Conservation (phyloP, 1,140 invertebrate species). For the Leptinotarsa defecta region DNA sequence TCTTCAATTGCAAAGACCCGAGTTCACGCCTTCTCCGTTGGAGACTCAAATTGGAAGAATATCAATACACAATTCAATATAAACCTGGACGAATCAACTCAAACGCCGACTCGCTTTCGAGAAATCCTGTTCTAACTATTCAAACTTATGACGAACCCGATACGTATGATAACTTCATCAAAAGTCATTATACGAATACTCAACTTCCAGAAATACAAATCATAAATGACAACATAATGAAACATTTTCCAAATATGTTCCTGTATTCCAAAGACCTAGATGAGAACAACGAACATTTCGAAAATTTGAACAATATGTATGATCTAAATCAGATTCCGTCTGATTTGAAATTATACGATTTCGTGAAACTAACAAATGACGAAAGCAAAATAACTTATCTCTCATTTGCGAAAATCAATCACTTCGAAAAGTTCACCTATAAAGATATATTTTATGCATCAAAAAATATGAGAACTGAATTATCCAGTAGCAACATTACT, state of each 20-base stretch:
- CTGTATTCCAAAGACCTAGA: slow-evolving; percentile 45
- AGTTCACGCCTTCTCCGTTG: slow-evolving; percentile 56
- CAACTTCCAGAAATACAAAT: slow-evolving; percentile 37
- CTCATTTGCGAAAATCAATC: slow-evolving; percentile 39
- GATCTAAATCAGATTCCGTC: slow-evolving; percentile 32
- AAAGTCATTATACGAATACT: slow-evolving; percentile 45
- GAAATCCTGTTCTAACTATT: slow-evolving; percentile 32
- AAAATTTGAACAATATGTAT: slow-evolving; percentile 33
- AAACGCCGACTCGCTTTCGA: slow-evolving; percentile 52
- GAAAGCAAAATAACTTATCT: slow-evolving; percentile 41
- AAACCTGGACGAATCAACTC: slow-evolving; percentile 54
- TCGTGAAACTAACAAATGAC: slow-evolving; percentile 32
- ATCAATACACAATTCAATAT: slow-evolving; percentile 57
- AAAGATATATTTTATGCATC: slow-evolving; percentile 48
- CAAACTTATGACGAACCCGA: slow-evolving; percentile 18
- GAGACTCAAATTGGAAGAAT: slow-evolving; percentile 56
- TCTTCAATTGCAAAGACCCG: slow-evolving; percentile 54
- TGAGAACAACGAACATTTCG: slow-evolving; percentile 41
- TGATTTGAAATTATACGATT: slow-evolving; percentile 32
- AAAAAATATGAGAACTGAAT: slow-evolving; percentile 29
- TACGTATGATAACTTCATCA: slow-evolving; percentile 45
- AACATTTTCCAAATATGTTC: slow-evolving; percentile 41
- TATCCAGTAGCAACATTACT: slow-evolving; percentile 22
- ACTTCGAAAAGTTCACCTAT: slow-evolving; percentile 44
- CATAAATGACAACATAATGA: slow-evolving; percentile 40